Conservation (phyloP, 2,113 vertebrate species). For the Oreochromis aureus region DNA sequence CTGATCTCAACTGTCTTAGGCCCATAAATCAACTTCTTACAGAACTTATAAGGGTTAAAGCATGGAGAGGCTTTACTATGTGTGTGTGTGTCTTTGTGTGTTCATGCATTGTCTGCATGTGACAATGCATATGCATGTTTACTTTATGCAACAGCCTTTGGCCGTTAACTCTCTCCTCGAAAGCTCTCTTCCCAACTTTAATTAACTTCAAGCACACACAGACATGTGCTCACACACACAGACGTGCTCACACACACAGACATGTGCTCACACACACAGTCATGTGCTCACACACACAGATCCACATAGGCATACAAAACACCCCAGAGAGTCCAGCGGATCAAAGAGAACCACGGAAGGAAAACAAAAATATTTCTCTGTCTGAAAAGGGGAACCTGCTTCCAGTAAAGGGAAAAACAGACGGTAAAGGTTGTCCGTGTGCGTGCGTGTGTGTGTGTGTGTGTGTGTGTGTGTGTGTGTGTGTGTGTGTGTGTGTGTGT, state of each 20-base stretch:
- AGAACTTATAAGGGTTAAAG: neutral
- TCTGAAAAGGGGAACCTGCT: slow-evolving; percentile 46
- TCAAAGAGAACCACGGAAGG: slow-evolving; percentile 1
- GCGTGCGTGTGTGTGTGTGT: neutral
- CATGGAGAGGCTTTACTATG: neutral
- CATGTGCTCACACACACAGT: neutral
- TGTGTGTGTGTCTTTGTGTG: neutral
- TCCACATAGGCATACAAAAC: neutral
- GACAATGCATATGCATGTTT: slow-evolving; percentile 35
- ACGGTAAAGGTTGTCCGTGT: neutral
- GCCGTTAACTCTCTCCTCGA: slow-evolving; percentile 33
- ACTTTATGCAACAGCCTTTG: slow-evolving; percentile 50
- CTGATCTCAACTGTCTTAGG: neutral
- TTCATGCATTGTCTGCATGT: slow-evolving; percentile 6
- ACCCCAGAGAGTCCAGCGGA: slow-evolving; percentile 38
- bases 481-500: neutral
- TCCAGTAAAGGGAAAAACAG: slow-evolving; percentile 25
- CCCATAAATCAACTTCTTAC: neutral
- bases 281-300: neutral
- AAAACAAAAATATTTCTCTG: slow-evolving; percentile 52
- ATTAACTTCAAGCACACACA: slow-evolving; percentile 55
- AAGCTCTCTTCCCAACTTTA: slow-evolving; percentile 57
- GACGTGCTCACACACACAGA: neutral
- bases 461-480: neutral
- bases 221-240: neutral